Evolutionary conservation across 2,797 vertebrate genomes (phyloP).

Genomic region (Potorous gilbertii): DNA sequence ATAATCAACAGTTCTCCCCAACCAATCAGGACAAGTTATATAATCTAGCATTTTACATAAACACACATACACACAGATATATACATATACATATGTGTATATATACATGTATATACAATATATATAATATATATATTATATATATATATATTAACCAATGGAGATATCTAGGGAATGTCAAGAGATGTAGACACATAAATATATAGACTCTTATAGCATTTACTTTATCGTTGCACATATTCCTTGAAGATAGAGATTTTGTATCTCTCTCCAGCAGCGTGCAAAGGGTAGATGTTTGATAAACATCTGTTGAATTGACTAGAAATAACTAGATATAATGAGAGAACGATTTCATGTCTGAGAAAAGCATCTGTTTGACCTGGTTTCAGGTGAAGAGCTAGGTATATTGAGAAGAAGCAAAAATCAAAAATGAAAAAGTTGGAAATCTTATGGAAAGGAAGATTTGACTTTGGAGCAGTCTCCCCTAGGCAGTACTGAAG

Average conservation of each 20-base stretch:
- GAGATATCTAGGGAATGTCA: no score
- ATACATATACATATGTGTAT: neutral
- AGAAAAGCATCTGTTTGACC: slow-evolving; percentile 51
- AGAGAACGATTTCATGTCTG: slow-evolving; percentile 49
- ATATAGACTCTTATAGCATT: neutral
- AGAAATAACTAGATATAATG: slow-evolving; percentile 33
- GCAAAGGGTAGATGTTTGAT: slow-evolving; percentile 36
- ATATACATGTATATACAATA: no score
- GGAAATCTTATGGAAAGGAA: slow-evolving; percentile 34
- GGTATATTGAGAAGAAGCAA: slow-evolving; percentile 18
- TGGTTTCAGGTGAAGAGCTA: slow-evolving; percentile 37
- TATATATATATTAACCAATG: no score
- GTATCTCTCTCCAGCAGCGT: neutral
- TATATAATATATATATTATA: no score
- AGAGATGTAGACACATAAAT: neutral
- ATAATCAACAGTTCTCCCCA: neutral
- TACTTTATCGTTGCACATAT: neutral
- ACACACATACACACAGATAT: neutral
- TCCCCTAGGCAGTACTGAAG: neutral
- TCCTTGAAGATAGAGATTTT: neutral
- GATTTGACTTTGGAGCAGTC: slow-evolving; percentile 19
- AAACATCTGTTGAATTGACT: slow-evolving; percentile 12
- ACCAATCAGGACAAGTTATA: neutral
- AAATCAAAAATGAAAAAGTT: slow-evolving; percentile 40
- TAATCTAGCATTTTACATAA: neutral